These are phyloP conservation scores for Hypocryptadius cinnamomeus DNA, from an alignment of 2,113 vertebrate genomes.

Conservation along the genomic window DNA sequence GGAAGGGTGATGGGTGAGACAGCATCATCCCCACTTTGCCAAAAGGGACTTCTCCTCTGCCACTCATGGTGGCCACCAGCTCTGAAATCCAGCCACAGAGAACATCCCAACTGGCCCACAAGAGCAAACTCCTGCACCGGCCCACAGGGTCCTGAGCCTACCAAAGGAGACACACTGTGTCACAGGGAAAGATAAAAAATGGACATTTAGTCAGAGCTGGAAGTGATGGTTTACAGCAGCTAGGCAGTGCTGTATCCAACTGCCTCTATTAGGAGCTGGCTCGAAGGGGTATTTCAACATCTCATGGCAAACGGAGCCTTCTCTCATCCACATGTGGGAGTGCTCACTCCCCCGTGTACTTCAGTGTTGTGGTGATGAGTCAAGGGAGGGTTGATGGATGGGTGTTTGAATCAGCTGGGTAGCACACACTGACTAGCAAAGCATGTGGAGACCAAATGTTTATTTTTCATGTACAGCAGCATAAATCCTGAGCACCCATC, in stretches of 20 bases:
- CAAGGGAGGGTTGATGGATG: slow-evolving; percentile 40
- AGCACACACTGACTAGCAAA: neutral
- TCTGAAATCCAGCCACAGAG: neutral
- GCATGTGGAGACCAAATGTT: neutral
- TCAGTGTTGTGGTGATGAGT: neutral
- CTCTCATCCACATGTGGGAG: neutral
- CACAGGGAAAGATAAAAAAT: neutral
- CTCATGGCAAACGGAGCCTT: neutral
- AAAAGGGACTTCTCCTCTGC: neutral
- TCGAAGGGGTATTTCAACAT: neutral
- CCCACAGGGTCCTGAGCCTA: neutral
- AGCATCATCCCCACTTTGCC: neutral
- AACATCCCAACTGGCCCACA: neutral
- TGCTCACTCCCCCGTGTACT: neutral
- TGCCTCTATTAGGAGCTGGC: neutral
- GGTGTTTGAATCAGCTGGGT: slow-evolving; percentile 33
- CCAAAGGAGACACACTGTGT: neutral
- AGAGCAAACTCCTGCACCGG: neutral
- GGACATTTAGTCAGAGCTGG: neutral
- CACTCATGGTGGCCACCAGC: neutral
- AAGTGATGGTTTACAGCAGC: neutral
- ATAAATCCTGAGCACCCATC: neutral
- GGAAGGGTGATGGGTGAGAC: neutral
- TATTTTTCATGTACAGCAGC: slow-evolving; percentile 7
- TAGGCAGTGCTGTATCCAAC: neutral